Evolutionary conservation across 1,140 invertebrate species (phyloP).

Genomic region (Coenobita brevimanus): DNA sequence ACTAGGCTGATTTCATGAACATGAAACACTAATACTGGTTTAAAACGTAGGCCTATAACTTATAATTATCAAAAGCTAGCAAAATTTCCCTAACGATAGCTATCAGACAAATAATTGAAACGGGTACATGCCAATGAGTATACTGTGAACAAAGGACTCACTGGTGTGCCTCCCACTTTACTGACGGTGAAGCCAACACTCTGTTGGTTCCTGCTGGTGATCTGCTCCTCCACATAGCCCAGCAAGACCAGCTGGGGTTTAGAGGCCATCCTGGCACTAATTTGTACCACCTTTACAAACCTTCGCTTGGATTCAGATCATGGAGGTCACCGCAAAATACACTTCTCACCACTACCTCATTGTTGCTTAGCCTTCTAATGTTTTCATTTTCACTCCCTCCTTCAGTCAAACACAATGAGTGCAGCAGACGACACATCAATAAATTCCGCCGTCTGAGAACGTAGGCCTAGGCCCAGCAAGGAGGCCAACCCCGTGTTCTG

Average conservation of each 20-base stretch:
- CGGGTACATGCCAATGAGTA: too few relatives aligned
- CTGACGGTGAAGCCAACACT: conserved; percentile 20
- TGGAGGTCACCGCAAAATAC: too few relatives aligned
- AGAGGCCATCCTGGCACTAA: conserved; percentile 47
- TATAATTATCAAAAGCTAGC: too few relatives aligned
- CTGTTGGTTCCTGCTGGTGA: conserved; percentile 38
- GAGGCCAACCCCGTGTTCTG: not conserved
- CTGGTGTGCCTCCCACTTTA: conserved; percentile 55
- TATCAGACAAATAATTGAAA: not conserved
- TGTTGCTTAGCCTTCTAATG: not conserved
- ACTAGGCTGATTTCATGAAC: too few relatives aligned
- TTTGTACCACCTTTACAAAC: too few relatives aligned
- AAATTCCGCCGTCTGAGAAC: conserved; percentile 43
- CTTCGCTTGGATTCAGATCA: too few relatives aligned
- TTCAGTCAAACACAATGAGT: not conserved
- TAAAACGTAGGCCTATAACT: too few relatives aligned
- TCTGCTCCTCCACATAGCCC: conserved; percentile 48
- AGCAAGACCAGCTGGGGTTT: conserved; percentile 48
- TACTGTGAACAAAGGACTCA: too few relatives aligned
- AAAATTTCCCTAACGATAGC: not conserved
- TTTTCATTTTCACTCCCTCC: not conserved
- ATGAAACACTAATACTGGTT: too few relatives aligned
- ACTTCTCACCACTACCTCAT: conserved; percentile 19
- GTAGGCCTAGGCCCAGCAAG: not conserved
- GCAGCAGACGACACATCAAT: conserved; percentile 63